phyloP scores from a whole-genome alignment of 2,888 invertebrate genomes.

The Trachelus tabidus region DNA sequence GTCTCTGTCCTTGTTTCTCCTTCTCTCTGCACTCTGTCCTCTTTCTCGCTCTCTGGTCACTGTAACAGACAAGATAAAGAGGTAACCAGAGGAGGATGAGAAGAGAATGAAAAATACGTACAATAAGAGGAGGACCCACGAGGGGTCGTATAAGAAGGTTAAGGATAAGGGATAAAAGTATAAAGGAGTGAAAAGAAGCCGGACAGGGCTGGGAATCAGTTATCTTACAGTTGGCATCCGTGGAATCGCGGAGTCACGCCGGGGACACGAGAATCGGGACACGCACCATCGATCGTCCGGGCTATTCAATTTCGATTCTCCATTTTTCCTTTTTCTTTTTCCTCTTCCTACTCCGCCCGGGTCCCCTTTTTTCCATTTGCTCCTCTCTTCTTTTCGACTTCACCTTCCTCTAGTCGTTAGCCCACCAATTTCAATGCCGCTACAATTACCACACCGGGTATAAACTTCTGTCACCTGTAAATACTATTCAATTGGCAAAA shows the following conservation, averaged over 20 bases:
- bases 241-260: constrained; percentile 21
- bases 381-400: background rate
- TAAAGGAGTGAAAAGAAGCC: constrained; percentile 1
- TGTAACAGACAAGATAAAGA: background rate
- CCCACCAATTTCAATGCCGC: background rate
- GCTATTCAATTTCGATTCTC: constrained; percentile 6
- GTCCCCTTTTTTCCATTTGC: background rate
- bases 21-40: background rate
- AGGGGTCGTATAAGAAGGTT: background rate
- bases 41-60: background rate
- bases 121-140: background rate
- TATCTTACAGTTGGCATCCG: constrained; percentile 12
- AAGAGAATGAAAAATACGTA: background rate
- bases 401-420: background rate
- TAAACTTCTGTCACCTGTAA: background rate
- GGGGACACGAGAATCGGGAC: constrained; percentile 16
- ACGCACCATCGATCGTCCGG: constrained; percentile 8
- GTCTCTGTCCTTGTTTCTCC: background rate
- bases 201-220: background rate
- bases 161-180: background rate
- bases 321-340: constrained; percentile 2
- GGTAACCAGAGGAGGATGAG: background rate
- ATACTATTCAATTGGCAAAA: background rate
- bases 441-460: background rate
- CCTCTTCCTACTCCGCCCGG: background rate